Conservation (phyloP, 2,113 vertebrate genomes). For the Bos javanicus region DNA sequence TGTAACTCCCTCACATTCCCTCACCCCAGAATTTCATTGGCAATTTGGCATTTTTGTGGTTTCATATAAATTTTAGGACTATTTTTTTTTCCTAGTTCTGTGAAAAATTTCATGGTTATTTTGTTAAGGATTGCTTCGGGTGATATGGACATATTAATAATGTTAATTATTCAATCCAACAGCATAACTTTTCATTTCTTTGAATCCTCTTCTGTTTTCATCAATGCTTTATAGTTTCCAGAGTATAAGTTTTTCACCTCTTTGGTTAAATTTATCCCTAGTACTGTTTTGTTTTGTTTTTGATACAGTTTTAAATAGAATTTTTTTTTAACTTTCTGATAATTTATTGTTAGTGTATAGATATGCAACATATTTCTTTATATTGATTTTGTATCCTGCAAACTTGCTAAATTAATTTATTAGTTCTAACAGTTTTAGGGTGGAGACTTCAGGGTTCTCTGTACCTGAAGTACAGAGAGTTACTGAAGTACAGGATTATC, state of each 20-base stretch:
- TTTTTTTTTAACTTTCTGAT: background rate
- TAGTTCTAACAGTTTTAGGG: background rate
- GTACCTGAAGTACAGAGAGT: background rate
- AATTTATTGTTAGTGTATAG: background rate
- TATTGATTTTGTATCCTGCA: background rate
- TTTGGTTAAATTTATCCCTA: background rate
- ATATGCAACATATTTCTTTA: background rate
- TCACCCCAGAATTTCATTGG: background rate
- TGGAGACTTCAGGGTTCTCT: background rate
- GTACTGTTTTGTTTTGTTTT: background rate
- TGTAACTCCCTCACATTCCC: background rate
- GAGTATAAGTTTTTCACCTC: background rate
- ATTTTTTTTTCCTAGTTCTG: background rate
- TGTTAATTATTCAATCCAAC: background rate
- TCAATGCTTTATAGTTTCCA: background rate
- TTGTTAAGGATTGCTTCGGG: background rate
- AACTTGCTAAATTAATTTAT: background rate
- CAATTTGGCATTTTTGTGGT: background rate
- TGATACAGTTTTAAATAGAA: background rate
- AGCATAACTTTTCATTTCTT: background rate
- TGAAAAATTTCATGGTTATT: background rate
- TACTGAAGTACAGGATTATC: background rate
- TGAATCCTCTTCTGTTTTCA: background rate
- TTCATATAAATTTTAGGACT: background rate
- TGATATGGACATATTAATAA: background rate